phyloP scores from a whole-genome alignment of 2,113 vertebrate species.

The Neopipo cinnamomea region DNA sequence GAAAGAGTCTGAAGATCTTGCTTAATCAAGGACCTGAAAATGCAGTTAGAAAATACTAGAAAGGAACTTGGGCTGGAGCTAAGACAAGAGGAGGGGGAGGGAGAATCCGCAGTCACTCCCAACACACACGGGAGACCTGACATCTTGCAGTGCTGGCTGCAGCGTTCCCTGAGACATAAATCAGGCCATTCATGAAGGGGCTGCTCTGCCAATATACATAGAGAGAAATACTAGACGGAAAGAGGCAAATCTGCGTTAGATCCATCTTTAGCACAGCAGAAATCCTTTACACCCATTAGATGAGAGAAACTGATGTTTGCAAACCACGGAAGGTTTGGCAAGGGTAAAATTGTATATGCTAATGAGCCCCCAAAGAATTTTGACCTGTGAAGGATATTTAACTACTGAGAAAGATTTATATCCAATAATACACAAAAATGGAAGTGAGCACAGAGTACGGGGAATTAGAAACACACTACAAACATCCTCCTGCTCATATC shows the following conservation, averaged over 20 bases:
- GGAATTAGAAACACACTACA: conserved; percentile 28
- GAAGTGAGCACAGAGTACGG: not conserved
- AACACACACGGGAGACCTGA: not conserved
- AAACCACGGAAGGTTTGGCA: conserved; percentile 57
- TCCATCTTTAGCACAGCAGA: conserved; percentile 32
- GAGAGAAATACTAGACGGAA: conserved; percentile 43
- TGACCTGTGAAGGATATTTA: conserved; percentile 50
- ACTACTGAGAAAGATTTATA: conserved; percentile 52
- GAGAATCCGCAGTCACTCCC: not conserved
- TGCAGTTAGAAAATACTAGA: not conserved
- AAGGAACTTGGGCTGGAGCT: not conserved
- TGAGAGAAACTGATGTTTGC: conserved; percentile 45
- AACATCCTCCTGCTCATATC: not conserved
- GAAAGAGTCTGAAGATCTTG: not conserved
- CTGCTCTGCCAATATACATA: conserved; percentile 39
- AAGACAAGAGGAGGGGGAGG: not conserved
- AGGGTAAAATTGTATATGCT: conserved; percentile 18
- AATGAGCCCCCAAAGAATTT: conserved; percentile 53
- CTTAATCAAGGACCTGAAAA: not conserved
- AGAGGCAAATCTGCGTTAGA: conserved; percentile 48
- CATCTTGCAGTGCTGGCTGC: conserved; percentile 22
- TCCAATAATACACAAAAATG: conserved; percentile 24
- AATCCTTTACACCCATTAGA: conserved; percentile 37
- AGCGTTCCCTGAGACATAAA: not conserved
- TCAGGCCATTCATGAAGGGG: conserved; percentile 24